Evolutionary conservation across 2,113 vertebrate species (phyloP).

Genomic region (Edolisoma coerulescens): DNA sequence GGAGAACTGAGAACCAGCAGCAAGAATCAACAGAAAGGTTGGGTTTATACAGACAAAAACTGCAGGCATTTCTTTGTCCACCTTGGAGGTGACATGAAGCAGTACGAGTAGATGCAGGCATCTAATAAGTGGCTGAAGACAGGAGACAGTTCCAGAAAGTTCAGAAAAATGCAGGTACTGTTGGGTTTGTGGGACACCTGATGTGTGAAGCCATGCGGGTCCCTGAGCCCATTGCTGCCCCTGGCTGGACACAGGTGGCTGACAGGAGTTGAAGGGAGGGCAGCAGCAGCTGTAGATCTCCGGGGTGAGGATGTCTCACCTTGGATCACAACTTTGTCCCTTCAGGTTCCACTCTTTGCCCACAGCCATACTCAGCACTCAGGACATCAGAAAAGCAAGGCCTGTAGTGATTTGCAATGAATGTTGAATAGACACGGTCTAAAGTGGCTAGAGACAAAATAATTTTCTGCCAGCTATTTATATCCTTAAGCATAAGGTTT

Average conservation of each 20-base stretch:
- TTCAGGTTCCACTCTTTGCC: background rate
- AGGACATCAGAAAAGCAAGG: background rate
- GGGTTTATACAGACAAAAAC: background rate
- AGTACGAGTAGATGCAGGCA: background rate
- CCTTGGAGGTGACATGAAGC: background rate
- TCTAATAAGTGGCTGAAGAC: background rate
- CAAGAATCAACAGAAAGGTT: background rate
- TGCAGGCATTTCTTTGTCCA: background rate
- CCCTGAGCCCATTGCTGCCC: background rate
- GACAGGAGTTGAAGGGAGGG: background rate
- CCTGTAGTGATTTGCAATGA: background rate
- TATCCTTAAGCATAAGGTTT: conserved; percentile 9
- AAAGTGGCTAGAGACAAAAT: background rate
- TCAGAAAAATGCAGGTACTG: background rate
- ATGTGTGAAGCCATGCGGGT: background rate
- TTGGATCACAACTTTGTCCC: background rate
- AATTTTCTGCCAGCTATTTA: conserved; percentile 12
- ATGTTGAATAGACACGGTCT: background rate
- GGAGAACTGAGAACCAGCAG: background rate
- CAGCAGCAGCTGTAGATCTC: background rate
- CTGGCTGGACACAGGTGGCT: background rate
- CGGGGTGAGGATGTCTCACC: background rate
- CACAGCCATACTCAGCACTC: background rate
- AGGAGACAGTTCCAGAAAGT: background rate
- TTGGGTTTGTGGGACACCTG: background rate